Percentiles rank a stretch among this genome's conserved stretches.
phyloP scores from a whole-genome alignment of 2,113 vertebrate genomes.

The Oreotrochilus melanogaster region DNA sequence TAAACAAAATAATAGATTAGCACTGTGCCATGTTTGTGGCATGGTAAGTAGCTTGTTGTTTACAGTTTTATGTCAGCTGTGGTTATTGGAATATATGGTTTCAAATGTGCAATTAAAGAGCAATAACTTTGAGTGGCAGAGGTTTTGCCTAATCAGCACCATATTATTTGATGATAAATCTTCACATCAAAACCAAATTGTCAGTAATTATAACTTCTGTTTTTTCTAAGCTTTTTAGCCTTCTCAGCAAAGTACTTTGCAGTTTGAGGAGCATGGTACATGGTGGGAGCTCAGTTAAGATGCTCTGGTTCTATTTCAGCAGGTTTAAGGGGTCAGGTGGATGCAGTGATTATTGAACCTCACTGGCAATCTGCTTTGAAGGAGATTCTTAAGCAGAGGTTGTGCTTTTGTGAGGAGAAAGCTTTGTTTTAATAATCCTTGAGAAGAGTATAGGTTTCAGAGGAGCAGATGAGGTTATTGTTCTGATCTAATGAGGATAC shows the following conservation, averaged over 20 bases:
- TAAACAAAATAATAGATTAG: background rate
- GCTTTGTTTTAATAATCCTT: constrained; percentile 75
- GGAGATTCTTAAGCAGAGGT: constrained; percentile 79
- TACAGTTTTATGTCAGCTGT: background rate
- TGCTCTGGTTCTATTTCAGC: background rate
- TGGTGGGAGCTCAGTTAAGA: background rate
- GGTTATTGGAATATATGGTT: background rate
- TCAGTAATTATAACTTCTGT: background rate
- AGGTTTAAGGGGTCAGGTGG: background rate
- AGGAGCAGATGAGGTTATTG: constrained; percentile 73
- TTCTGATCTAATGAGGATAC: constrained; percentile 72
- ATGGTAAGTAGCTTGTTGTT: background rate
- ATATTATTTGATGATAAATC: background rate
- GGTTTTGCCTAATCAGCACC: background rate
- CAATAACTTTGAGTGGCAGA: background rate
- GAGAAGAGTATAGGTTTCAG: constrained; percentile 80
- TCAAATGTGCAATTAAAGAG: background rate
- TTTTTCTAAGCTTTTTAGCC: background rate
- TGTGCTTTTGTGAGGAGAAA: constrained; percentile 79
- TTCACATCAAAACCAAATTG: background rate
- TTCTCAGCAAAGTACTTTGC: background rate
- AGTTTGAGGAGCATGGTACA: background rate
- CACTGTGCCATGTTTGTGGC: background rate
- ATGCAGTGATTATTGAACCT: constrained; percentile 54
- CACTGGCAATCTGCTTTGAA: constrained; percentile 76